These are phyloP conservation scores for Bettongia penicillata DNA, from an alignment of 2,113 vertebrate species.

Conservation along the genomic window DNA sequence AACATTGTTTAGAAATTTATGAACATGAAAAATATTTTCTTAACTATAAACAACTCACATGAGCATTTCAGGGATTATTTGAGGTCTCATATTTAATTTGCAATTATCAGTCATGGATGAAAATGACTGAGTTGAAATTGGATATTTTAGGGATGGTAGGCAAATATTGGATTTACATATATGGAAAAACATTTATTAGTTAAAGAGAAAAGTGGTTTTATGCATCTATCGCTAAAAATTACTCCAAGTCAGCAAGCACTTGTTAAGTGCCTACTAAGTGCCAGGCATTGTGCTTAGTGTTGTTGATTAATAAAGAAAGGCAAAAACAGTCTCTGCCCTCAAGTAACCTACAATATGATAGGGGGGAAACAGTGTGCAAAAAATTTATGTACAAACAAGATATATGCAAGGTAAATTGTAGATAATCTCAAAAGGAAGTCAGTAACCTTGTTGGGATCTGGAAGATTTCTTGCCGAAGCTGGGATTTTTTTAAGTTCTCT, in stretches of 20 bases:
- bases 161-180: background rate
- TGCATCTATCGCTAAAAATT: background rate
- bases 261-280: background rate
- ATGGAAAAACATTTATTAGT: background rate
- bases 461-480: background rate
- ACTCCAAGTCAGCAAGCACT: background rate
- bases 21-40: background rate
- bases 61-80: background rate
- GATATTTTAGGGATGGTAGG: background rate
- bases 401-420: background rate
- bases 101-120: background rate
- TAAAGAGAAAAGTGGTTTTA: background rate
- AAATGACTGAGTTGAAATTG: background rate
- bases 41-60: background rate
- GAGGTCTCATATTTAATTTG: background rate
- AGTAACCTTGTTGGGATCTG: background rate
- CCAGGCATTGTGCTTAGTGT: background rate
- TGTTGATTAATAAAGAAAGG: background rate
- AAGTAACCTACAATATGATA: background rate
- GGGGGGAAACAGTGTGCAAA: background rate
- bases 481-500: background rate
- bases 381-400: too few species aligned
- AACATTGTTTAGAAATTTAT: background rate
- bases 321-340: background rate
- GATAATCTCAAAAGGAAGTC: background rate